phyloP scores from a whole-genome alignment of 2,888 invertebrate species.

The Rhyacophila evoluta region DNA sequence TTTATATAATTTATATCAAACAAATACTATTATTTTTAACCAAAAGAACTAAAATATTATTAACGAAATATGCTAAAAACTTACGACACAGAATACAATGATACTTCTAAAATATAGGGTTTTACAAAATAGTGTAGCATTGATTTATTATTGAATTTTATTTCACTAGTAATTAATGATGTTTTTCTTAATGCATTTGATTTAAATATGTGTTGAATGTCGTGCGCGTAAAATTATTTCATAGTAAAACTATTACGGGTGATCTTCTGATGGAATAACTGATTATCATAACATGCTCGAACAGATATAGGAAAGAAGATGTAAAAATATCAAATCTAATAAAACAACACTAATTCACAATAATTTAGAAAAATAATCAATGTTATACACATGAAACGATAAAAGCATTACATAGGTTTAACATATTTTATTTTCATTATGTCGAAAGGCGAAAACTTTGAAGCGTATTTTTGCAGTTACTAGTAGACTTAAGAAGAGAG shows the following conservation, averaged over 20 bases:
- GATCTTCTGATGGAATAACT: not conserved
- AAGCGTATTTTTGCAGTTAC: slow-evolving; percentile 18
- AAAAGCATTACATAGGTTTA: not conserved
- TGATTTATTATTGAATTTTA: too few relatives aligned
- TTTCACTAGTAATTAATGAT: too few relatives aligned
- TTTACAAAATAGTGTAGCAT: too few relatives aligned
- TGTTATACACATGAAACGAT: not conserved
- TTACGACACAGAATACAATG: too few relatives aligned
- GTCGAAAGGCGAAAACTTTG: slow-evolving; percentile 22
- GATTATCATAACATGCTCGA: not conserved
- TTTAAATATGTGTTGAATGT: too few relatives aligned
- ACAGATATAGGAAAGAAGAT: not conserved
- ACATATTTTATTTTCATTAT: not conserved
- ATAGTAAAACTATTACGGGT: not conserved
- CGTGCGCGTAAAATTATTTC: too few relatives aligned
- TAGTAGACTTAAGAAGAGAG: slow-evolving; percentile 8
- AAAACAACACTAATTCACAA: not conserved
- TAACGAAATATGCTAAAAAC: too few relatives aligned
- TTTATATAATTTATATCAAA: too few relatives aligned
- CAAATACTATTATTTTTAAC: too few relatives aligned
- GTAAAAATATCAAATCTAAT: not conserved
- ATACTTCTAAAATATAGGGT: too few relatives aligned
- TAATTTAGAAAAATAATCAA: not conserved
- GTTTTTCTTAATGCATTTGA: too few relatives aligned
- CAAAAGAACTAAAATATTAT: too few relatives aligned